These are phyloP conservation scores for Siniperca undulata DNA, from an alignment of 2,797 vertebrate genomes.

Conservation along the genomic window DNA sequence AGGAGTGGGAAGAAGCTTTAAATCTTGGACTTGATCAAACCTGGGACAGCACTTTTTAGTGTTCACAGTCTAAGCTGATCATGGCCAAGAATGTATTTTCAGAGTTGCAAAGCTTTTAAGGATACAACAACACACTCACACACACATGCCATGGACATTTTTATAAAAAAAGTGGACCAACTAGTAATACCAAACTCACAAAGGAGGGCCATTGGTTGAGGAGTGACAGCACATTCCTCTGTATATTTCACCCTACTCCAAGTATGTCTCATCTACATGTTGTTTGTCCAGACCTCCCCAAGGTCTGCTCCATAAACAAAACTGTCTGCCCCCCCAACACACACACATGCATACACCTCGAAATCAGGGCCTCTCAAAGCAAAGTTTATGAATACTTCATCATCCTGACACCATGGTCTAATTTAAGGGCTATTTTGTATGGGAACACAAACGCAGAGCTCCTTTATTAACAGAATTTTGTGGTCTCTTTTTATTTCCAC, in stretches of 20 bases:
- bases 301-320: constrained; percentile 58
- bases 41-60: not conserved
- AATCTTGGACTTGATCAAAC: not conserved
- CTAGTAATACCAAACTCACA: not conserved
- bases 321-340: constrained; percentile 17
- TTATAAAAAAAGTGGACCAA: not conserved
- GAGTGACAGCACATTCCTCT: constrained; percentile 47
- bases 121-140: not conserved
- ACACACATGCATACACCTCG: constrained; percentile 7
- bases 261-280: constrained; percentile 36
- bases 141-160: not conserved
- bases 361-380: constrained; percentile 40
- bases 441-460: constrained; percentile 1
- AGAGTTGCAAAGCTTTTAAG: constrained; percentile 1
- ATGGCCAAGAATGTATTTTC: not conserved
- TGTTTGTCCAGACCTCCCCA: constrained; percentile 55
- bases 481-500: constrained; percentile 4
- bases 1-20: not conserved
- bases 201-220: constrained; percentile 7
- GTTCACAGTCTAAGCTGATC: not conserved
- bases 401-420: constrained; percentile 40
- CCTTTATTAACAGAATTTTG: constrained; percentile 31
- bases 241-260: constrained; percentile 20
- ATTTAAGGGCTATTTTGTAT: constrained; percentile 36
- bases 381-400: constrained; percentile 47